Base-by-base conservation (phyloP, 2,113 vertebrate species). In the Rhinoptilus africanus region DNA sequence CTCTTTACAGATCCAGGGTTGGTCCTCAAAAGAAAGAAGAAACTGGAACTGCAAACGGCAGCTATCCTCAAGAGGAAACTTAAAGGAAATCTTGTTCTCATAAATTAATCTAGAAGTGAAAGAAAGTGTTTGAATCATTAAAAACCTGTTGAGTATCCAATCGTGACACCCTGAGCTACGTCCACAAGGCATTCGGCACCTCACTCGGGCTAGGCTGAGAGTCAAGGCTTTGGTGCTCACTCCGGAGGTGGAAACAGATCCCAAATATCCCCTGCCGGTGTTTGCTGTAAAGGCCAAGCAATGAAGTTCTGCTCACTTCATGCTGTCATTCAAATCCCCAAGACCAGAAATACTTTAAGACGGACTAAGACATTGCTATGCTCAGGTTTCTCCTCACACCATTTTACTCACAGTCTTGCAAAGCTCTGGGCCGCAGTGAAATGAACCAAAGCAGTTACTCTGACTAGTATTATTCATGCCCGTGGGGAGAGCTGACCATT, bases 121-220 rank as follows among this genome's bases (percentile, higher is more conserved):
- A 53, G 23, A 12, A 63, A 39, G 68, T 9, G 22, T 50, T 3
- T 22, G 14, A 41, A 67, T 53, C n/a, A 48, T 14, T 47, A 63
- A 20, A 54, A 62, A 43, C 3, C 47, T 51, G 28, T 4, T 7
- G 11, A 82, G 30, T n/a, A 54, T n/a, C 57, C 39, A 39, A 69
- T 83, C 23, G 22, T 0, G 0, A 15, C 24, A 53, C 0, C 2
- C 56, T 45, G 37, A 66, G 37, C 84, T 64, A n/a, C 0, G 1
- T 9, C 34, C 51, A 26, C 24, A 64, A 32, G 21, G 37, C 28
- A 35, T 23, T 51, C 67, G 45, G 28, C 72, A 77, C 24, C 68
- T 45, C 28, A 34, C 53, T 34, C 1, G 2, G 22, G 41, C 73
- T 56, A 50, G n/a, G 51, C 67, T 75, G 24, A 28, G 68, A 67